Evolutionary conservation across 1,140 invertebrate genomes (phyloP), one percentile per base, ranked within the genome.

Genomic region (Ruditapes philippinarum): DNA sequence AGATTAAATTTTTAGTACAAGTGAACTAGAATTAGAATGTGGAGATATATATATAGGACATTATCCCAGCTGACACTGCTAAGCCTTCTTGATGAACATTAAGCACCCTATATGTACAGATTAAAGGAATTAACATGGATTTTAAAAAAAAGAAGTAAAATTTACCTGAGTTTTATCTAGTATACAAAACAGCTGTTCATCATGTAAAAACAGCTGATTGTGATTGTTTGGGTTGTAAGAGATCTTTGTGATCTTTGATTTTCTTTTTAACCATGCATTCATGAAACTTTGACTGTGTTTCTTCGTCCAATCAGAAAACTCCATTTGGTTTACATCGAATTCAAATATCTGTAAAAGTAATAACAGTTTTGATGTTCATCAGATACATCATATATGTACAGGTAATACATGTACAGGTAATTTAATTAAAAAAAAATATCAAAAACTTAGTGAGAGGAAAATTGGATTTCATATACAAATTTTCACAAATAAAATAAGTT

Each of bases 141-240:
- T n/a, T n/a, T n/a, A n/a, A n/a, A n/a, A n/a, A n/a, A n/a, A n/a
- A n/a, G n/a, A n/a, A n/a, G n/a, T 17, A 5, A n/a, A 14, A 9
- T 28, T 65, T 73, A 96, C 96, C 95, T 96, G 95, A 7, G 95
- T 92, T 91, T 97, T 97, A 88, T 97, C 96, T 17, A 98, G 95
- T 4, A 97, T 96, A 92, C 96, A 97, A 19, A 98, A 96, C 38
- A 95, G 96, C 0, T 96, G 96, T 91, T 97, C 97, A 89, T 97
- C 97, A 91, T 97, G 96, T 36, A 97, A 92, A 22, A 97, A 95
- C 19, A 97, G 96, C 90, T 97, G 97, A 85, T 97, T 97, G 88
- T 97, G 31, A 25, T 90, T 78, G 0, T 81, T 82, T 14, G 92
- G 90, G 45, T 90, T 90, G 73, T 89, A 93, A 0, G 68, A 73